phyloP scores from a whole-genome alignment of 2,888 invertebrate species.

The Ellobium chinense region DNA sequence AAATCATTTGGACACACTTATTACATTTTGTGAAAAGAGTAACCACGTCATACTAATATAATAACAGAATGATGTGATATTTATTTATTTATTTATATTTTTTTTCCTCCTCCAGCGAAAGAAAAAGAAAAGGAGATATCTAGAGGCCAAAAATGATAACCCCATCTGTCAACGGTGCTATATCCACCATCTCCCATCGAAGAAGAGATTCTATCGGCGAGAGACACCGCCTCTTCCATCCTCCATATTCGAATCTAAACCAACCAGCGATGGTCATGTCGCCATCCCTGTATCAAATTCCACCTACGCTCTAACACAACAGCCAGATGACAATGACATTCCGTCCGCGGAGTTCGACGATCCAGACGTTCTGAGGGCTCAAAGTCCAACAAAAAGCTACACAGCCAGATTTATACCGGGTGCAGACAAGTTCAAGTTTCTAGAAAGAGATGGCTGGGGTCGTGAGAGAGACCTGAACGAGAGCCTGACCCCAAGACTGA shows the following conservation, averaged over 20 bases:
- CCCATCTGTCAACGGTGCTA: constrained; percentile 68
- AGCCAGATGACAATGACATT: background rate
- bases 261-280: background rate
- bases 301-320: background rate
- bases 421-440: constrained; percentile 17
- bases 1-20: no score
- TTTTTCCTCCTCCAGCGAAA: no score
- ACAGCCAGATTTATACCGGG: constrained; percentile 2
- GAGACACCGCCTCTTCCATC: constrained; percentile 28
- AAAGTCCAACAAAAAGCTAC: background rate
- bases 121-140: constrained; percentile 15
- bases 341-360: background rate
- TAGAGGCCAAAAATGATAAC: constrained; percentile 58
- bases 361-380: background rate
- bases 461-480: constrained; percentile 32
- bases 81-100: no score
- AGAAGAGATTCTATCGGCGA: constrained; percentile 56
- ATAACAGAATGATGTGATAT: no score
- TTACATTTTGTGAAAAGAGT: no score
- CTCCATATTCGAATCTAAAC: background rate
- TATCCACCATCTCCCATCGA: constrained; percentile 67
- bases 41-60: no score
- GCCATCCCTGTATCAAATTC: background rate
- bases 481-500: constrained; percentile 27
- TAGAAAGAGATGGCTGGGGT: constrained; percentile 26